Evolutionary conservation across 2,797 vertebrate genomes (phyloP).

Genomic region (Dipus sagitta): DNA sequence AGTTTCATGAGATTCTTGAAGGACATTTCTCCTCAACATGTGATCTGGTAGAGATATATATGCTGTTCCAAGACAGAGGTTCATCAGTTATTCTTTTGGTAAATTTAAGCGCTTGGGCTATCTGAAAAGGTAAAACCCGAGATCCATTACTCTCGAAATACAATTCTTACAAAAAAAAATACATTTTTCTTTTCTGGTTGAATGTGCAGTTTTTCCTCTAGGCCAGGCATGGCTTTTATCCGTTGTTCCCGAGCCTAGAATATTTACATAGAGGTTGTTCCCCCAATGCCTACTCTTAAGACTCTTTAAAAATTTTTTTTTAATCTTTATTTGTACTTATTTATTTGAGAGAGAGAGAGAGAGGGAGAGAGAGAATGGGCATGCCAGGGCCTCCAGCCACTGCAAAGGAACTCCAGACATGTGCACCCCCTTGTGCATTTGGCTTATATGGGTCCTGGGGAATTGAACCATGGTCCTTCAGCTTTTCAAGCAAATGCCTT

Average conservation of each 20-base stretch:
- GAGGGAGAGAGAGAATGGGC: no score
- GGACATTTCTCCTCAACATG: slow-evolving; percentile 53
- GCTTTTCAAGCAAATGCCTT: no score
- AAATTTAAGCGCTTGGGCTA: slow-evolving; percentile 60
- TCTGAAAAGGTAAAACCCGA: slow-evolving; percentile 60
- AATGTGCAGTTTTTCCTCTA: slow-evolving; percentile 24
- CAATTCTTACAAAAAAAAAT: slow-evolving; percentile 11
- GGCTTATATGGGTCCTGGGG: no score
- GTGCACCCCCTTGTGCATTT: no score
- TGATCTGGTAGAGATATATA: slow-evolving; percentile 19
- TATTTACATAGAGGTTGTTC: not conserved
- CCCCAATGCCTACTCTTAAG: not conserved
- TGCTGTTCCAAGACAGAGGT: not conserved
- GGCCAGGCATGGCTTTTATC: not conserved
- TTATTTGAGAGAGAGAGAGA: no score
- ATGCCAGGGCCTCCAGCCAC: no score
- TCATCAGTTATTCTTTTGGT: slow-evolving; percentile 41
- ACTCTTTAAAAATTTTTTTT: not conserved
- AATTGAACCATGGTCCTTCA: no score
- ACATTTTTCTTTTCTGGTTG: not conserved
- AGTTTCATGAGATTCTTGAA: slow-evolving; percentile 58
- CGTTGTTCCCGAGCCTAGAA: not conserved
- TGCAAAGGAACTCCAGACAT: no score
- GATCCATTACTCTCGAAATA: slow-evolving; percentile 42
- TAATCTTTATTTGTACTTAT: no score